Evolutionary conservation across 2,113 vertebrate genomes (phyloP), one percentile per base, ranked within the genome.

Genomic region (Sturnira hondurensis): DNA sequence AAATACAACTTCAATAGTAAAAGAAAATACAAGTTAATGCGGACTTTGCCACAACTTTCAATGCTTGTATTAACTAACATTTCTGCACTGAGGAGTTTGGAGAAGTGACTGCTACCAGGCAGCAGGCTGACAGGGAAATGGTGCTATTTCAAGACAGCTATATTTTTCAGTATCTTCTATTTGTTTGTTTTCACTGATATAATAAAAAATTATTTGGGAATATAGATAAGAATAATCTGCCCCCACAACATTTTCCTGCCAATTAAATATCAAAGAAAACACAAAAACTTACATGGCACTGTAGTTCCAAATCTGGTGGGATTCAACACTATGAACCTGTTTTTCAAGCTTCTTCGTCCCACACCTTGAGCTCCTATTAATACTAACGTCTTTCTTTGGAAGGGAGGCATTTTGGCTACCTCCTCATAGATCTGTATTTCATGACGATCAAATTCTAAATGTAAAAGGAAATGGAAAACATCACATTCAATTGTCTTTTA

Each of bases 381-480:
- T 89, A 99, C 99, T 92, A 99, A 98, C 0, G 99, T 99, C 97
- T 99, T 99, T 98, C 99, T 99, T 98, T 99, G 99, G 97, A 99
- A 99, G 1, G 99, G 99, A 82, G 99, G 99, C 99, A 99, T 99
- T 98, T 98, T 99, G 65, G 99, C 99, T 74, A 99, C 99, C 95
- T 99, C 99, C 94, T 99, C 99, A 85, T 99, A 99, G 93, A 99
- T 99, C 98, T 99, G 99, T 95, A 99, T 99, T 98, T 99, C 99
- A 95, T 99, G 99, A 12, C 99, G 99, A 97, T 99, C 99, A 98
- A 99, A 99, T 98, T 99, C 99, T 99, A 96, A 65, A 96, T 81
- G 73, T 36, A 96, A 91, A 97, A 87, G 85, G 0, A 70, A 84
- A 97, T 7, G 70, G 77, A 81, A 95, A 56, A 9, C 65, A 95